These are phyloP conservation scores for Eupithecia dodoneata DNA, from an alignment of 2,888 invertebrate species.

Conservation along the genomic window DNA sequence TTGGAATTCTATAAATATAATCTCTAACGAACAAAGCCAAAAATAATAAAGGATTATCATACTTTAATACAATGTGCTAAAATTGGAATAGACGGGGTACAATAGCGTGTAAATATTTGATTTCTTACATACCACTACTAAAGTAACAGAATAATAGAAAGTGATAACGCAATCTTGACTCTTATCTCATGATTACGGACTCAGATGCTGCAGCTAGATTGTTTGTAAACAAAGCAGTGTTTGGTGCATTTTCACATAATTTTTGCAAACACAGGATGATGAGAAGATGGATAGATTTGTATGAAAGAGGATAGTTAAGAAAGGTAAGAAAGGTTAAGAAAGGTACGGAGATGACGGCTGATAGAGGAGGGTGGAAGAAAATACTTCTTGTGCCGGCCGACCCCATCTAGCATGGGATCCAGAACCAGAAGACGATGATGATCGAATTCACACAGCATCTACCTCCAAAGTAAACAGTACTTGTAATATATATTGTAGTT, in stretches of 20 bases:
- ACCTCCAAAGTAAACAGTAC: no score
- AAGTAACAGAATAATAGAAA: slow-evolving; percentile 1
- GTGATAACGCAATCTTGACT: slow-evolving; percentile 14
- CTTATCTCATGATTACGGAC: slow-evolving; percentile 1
- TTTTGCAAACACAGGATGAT: neutral
- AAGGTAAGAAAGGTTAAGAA: no score
- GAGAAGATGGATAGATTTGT: no score
- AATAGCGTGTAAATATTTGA: neutral
- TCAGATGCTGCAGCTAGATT: neutral
- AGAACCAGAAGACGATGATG: no score
- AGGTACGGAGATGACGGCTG: no score
- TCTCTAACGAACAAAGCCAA: neutral
- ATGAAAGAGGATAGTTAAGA: no score
- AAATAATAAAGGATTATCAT: neutral
- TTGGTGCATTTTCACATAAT: neutral
- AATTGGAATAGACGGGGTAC: neutral
- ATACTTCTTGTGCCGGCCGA: no score
- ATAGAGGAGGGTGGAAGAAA: no score
- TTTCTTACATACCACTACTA: neutral
- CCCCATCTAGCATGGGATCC: no score
- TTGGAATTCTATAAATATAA: neutral
- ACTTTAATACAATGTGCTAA: neutral
- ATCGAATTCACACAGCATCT: neutral
- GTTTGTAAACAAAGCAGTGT: neutral
- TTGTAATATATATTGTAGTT: neutral